Conservation (phyloP, 1,140 invertebrate genomes). For the Drosophila pectinifera region DNA sequence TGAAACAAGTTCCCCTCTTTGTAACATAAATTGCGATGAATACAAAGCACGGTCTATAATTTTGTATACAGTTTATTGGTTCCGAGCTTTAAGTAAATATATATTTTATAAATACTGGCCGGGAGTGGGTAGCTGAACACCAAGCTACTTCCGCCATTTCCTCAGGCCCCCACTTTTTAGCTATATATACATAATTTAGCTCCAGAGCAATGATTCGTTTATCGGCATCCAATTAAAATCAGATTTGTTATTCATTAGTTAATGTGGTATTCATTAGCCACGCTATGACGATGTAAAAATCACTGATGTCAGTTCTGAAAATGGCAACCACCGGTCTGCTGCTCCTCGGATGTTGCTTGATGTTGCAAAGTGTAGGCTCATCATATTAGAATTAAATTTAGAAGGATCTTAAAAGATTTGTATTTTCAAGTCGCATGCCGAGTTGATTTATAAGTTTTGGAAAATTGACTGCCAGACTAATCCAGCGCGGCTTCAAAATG, state of each 20-base stretch:
- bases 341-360: not conserved
- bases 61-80: no score
- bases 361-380: not conserved
- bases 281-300: no score
- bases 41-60: no score
- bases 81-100: no score
- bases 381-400: not conserved
- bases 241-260: not conserved
- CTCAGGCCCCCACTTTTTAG: no score
- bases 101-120: no score
- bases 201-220: no score
- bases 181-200: no score
- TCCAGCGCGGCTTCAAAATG: not conserved
- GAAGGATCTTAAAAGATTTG: not conserved
- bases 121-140: slow-evolving; percentile 29
- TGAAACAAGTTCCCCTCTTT: no score
- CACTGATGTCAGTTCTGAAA: not conserved
- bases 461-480: slow-evolving; percentile 36
- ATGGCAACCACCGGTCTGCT: not conserved
- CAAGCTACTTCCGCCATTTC: slow-evolving; percentile 25
- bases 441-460: slow-evolving; percentile 20
- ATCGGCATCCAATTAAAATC: not conserved
- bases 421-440: not conserved
- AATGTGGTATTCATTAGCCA: no score
- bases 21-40: no score